phyloP scores from a whole-genome alignment of 2,888 invertebrate genomes.

The Cantharis rustica region DNA sequence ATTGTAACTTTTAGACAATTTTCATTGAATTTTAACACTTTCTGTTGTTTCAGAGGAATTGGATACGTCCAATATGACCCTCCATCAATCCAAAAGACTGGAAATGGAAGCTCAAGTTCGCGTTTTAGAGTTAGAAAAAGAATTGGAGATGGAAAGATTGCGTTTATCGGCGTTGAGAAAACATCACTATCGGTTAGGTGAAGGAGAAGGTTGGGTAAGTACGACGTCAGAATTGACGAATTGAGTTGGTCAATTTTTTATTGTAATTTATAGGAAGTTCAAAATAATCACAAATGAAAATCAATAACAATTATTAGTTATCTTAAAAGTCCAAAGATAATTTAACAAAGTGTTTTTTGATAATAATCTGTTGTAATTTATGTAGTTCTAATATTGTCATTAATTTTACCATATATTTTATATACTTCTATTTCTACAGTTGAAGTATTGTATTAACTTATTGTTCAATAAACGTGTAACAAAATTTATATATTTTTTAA shows the following conservation, averaged over 20 bases:
- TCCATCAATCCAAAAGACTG: slow-evolving; percentile 92
- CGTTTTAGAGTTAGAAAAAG: slow-evolving; percentile 90
- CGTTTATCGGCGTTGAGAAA: slow-evolving; percentile 84
- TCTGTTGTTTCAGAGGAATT: slow-evolving; percentile 66
- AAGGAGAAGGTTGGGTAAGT: slow-evolving; percentile 57
- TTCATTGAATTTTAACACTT: too few relatives aligned
- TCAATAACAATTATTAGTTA: background rate
- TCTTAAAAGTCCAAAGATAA: background rate
- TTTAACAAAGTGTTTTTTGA: background rate
- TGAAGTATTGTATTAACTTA: slow-evolving; percentile 23
- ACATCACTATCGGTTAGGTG: slow-evolving; percentile 87
- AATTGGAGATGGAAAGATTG: slow-evolving; percentile 85
- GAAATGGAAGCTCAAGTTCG: slow-evolving; percentile 98
- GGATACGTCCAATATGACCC: slow-evolving; percentile 85
- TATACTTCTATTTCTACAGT: slow-evolving; percentile 19
- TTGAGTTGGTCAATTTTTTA: background rate
- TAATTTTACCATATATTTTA: slow-evolving; percentile 29
- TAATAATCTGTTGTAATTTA: slow-evolving; percentile 7
- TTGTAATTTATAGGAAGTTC: background rate
- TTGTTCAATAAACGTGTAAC: slow-evolving; percentile 18
- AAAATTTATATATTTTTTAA: background rate
- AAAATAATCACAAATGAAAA: background rate
- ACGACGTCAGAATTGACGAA: background rate
- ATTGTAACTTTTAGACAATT: too few relatives aligned
- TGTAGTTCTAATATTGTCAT: slow-evolving; percentile 12